Percentiles rank a stretch among this genome's conserved stretches.
phyloP scores from a whole-genome alignment of 2,113 vertebrate genomes.

The Platycercus adscitus region DNA sequence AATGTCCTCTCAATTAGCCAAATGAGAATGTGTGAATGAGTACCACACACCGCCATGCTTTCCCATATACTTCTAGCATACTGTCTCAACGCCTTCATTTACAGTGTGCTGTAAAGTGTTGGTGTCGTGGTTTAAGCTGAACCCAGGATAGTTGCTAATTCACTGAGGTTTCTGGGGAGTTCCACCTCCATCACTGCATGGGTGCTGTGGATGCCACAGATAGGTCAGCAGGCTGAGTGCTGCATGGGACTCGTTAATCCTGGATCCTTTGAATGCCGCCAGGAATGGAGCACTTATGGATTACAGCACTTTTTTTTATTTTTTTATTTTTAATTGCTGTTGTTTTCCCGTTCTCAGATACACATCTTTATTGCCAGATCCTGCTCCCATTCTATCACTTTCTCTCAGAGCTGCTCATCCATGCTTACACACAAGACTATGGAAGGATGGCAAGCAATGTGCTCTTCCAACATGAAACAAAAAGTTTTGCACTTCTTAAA shows the following conservation, averaged over 20 bases:
- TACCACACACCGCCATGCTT: neutral
- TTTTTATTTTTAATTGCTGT: neutral
- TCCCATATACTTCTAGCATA: neutral
- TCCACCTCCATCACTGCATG: neutral
- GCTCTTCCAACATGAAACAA: neutral
- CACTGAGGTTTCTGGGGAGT: neutral
- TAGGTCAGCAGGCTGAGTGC: neutral
- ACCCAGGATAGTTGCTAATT: neutral
- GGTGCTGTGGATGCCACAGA: neutral
- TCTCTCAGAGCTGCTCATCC: neutral
- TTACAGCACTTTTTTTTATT: neutral
- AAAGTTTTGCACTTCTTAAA: neutral
- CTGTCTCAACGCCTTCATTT: neutral
- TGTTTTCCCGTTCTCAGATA: neutral
- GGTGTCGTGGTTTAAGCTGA: neutral
- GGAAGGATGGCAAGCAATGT: neutral
- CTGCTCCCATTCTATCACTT: neutral
- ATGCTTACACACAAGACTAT: neutral
- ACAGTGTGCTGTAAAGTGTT: neutral
- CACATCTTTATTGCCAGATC: neutral
- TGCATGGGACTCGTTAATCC: accelerated
- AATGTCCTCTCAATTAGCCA: neutral
- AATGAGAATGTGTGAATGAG: neutral
- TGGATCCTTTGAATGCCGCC: neutral
- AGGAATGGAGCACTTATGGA: neutral